These are phyloP conservation scores for Ochropleura plecta DNA, from an alignment of 2,888 invertebrate genomes.

Conservation along the genomic window DNA sequence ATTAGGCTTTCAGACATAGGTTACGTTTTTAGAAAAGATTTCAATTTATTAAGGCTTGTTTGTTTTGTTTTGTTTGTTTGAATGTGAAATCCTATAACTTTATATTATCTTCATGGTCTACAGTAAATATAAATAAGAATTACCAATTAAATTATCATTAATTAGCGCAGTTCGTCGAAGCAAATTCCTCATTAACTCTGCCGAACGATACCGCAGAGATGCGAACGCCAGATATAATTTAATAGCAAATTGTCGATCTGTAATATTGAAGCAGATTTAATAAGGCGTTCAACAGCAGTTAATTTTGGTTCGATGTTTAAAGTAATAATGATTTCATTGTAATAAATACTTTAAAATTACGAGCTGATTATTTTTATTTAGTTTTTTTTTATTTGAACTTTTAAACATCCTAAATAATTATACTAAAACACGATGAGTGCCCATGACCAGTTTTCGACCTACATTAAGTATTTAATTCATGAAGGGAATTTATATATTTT, in stretches of 20 bases:
- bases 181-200: conserved; percentile 23
- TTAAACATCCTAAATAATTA: neutral
- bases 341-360: neutral
- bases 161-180: conserved; percentile 42
- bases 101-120: conserved; percentile 13
- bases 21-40: no score
- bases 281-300: conserved; percentile 43
- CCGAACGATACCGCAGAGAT: conserved; percentile 43
- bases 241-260: conserved; percentile 54
- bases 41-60: no score
- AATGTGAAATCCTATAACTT: neutral
- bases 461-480: no score
- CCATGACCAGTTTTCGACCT: no score
- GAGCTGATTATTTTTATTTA: neutral
- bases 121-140: conserved; percentile 25
- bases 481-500: no score
- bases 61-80: no score
- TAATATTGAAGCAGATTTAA: conserved; percentile 28
- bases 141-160: conserved; percentile 43
- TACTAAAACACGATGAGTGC: neutral
- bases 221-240: conserved; percentile 58
- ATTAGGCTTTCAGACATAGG: no score
- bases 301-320: conserved; percentile 3
- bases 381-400: neutral
- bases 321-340: neutral